Evolutionary conservation across 2,113 vertebrate species (phyloP), one percentile per base, ranked within the genome.

Genomic region (Cavia aperea): DNA sequence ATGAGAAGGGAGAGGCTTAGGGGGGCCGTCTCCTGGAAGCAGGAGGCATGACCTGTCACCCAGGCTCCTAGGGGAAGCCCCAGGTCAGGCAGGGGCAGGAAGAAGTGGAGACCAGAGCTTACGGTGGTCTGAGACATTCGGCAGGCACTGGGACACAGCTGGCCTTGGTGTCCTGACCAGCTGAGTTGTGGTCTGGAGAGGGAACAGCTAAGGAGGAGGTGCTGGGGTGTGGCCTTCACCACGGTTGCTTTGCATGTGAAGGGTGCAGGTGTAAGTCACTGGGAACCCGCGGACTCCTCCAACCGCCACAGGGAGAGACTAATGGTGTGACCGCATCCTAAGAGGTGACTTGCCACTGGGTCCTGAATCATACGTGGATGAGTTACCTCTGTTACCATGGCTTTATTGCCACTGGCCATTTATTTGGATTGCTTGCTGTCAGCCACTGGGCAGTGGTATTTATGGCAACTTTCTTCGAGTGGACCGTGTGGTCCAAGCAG

Each of bases 31-130:
- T 33, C 31, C 86, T 36, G 21, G 83, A 66, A 86, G 23, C 60
- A 56, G 60, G 16, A 19, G n/a, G 46, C 18, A 36, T 18, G n/a
- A 29, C 16, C 18, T 0, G 0, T 36, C 60, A 5, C 4, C 2
- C 14, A 16, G 65, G 72, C 23, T 60, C 36, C 1, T 72, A 23
- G 2, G 1, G 60, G 54, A 43, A 36, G 18, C n/a, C 8, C 36
- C 9, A 19, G 16, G 65, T 43, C 21, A 0, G 51, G 73, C 26
- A 14, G 29, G 49, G 46, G 58, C 56, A 36, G 49, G 68, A 46
- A 43, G 73, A 75, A 14, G 29, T 7, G 31, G 77, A 2, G 33
- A 2, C 31, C 14, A 79, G 77, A 29, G 49, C 15, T 21, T 21
- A 4, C 2, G 29, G 77, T 4, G 46, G 49, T 9, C 8, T 56